phyloP scores from a whole-genome alignment of 2,797 vertebrate species.

The Rhincodon typus region DNA sequence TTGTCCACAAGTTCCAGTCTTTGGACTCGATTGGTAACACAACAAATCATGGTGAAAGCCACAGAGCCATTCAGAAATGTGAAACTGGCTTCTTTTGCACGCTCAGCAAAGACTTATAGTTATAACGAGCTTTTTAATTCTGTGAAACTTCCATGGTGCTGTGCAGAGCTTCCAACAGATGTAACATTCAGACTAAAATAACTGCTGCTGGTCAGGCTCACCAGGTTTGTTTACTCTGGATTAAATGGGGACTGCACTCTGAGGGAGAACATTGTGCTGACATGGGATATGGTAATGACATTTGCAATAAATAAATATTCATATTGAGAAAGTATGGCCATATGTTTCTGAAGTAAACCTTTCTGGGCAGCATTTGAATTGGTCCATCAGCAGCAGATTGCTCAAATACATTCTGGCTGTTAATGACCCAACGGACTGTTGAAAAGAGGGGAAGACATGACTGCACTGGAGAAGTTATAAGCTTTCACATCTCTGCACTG shows the following conservation, averaged over 20 bases:
- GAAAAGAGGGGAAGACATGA: background rate
- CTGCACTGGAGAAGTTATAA: background rate
- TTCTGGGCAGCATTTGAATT: background rate
- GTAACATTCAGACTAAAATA: background rate
- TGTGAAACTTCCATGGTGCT: too few relatives aligned
- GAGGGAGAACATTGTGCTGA: background rate
- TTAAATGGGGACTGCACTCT: background rate
- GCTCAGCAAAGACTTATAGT: background rate
- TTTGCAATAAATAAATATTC: background rate
- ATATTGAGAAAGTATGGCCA: background rate
- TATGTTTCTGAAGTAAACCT: background rate
- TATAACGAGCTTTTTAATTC: background rate
- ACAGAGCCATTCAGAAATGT: background rate
- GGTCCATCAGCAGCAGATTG: background rate
- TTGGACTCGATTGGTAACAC: background rate
- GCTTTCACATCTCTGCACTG: background rate
- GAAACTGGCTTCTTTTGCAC: background rate
- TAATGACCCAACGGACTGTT: background rate
- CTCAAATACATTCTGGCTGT: background rate
- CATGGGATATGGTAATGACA: background rate
- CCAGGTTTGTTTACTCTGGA: background rate
- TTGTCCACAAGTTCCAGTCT: background rate
- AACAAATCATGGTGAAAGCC: background rate
- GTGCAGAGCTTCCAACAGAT: background rate
- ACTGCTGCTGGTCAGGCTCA: background rate